A percentile compares a stretch with the other conserved stretches of the same genome.
Evolutionary conservation across 2,888 invertebrate species (phyloP).

Genomic region (Luperina nickerlii): DNA sequence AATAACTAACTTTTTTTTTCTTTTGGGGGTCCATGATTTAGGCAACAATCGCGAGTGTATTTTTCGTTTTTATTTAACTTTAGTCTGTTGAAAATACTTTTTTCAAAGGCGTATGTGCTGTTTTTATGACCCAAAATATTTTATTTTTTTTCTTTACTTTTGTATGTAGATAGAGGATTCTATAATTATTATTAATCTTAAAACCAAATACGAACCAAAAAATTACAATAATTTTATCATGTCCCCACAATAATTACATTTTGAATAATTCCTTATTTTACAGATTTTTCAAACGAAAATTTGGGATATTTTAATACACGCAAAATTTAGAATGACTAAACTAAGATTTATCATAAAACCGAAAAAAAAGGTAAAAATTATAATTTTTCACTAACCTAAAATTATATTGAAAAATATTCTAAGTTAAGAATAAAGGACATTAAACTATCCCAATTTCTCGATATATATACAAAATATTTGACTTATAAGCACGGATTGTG

Average conservation of each 20-base stretch:
- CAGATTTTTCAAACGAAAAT: constrained; percentile 64
- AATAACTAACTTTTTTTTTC: constrained; percentile 76
- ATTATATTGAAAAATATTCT: constrained; percentile 30
- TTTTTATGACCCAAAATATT: constrained; percentile 25
- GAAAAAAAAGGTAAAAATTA: constrained; percentile 7
- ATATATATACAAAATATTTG: constrained; percentile 67
- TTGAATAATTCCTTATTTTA: constrained; percentile 73
- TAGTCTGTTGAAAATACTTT: constrained; percentile 30
- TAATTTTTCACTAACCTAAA: constrained; percentile 24
- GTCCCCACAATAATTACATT: constrained; percentile 75
- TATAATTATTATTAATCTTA: constrained; percentile 41
- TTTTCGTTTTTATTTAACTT: constrained; percentile 6
- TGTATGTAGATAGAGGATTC: constrained; percentile 17
- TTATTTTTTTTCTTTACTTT: not conserved
- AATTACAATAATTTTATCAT: constrained; percentile 60
- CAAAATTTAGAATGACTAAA: constrained; percentile 30
- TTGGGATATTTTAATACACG: constrained; percentile 76
- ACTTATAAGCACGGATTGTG: constrained; percentile 71
- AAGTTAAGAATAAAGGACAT: constrained; percentile 43
- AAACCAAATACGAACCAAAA: constrained; percentile 44
- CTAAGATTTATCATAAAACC: constrained; percentile 35
- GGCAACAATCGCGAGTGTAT: constrained; percentile 32
- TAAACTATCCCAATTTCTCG: constrained; percentile 71
- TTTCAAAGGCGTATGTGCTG: constrained; percentile 7
- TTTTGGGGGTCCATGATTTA: constrained; percentile 70